Evolutionary conservation across 2,888 invertebrate genomes (phyloP).

Genomic region (Netelia virgata): DNA sequence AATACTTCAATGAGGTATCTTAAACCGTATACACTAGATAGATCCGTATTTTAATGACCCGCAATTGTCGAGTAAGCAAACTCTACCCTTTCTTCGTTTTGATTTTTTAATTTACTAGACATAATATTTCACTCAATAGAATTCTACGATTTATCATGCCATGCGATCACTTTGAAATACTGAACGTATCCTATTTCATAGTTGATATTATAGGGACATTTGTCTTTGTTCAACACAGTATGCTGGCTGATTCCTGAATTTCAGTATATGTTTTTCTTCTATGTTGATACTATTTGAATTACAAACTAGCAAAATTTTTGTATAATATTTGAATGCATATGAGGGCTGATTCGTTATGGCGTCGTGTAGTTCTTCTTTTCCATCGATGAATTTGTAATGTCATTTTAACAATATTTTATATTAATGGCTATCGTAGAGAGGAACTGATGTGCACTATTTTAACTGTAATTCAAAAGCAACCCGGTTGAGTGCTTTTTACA

Average conservation of each 20-base stretch:
- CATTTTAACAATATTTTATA: constrained; percentile 1
- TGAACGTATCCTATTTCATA: constrained; percentile 24
- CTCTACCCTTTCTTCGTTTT: background rate
- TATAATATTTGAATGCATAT: constrained; percentile 27
- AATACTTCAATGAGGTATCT: background rate
- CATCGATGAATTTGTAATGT: background rate
- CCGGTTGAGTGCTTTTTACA: constrained; percentile 9
- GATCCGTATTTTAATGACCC: background rate
- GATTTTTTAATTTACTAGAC: constrained; percentile 6
- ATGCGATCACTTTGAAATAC: constrained; percentile 8
- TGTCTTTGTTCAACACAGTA: constrained; percentile 16
- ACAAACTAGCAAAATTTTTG: constrained; percentile 26
- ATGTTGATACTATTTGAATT: constrained; percentile 42
- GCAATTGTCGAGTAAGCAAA: background rate
- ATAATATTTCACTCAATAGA: constrained; percentile 17
- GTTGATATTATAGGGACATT: constrained; percentile 29
- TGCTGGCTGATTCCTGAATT: background rate
- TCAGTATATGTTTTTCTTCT: constrained; percentile 9
- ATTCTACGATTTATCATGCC: background rate
- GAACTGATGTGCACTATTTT: constrained; percentile 32
- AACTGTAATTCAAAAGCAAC: constrained; percentile 10
- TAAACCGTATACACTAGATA: background rate
- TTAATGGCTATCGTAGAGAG: constrained; percentile 25
- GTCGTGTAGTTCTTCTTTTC: constrained; percentile 21
- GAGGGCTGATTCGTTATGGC: constrained; percentile 4